phyloP scores from a whole-genome alignment of 2,888 invertebrate genomes.

The Zygaena filipendulae region DNA sequence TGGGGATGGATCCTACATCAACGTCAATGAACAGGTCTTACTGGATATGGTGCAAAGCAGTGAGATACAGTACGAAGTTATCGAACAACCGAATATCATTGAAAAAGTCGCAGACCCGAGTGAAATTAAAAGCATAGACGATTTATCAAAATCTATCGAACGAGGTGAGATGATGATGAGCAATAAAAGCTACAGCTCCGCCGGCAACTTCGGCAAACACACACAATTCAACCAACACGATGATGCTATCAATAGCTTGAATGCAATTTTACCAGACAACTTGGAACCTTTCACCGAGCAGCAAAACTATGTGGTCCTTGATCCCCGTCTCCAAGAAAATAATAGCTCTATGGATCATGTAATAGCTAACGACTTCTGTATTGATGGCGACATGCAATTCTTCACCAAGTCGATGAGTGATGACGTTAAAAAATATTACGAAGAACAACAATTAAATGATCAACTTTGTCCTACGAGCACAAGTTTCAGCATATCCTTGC shows the following conservation, averaged over 20 bases:
- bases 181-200: slow-evolving; percentile 32
- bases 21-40: slow-evolving; percentile 72
- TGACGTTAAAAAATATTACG: slow-evolving; percentile 58
- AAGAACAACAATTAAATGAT: slow-evolving; percentile 48
- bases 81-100: slow-evolving; percentile 62
- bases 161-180: slow-evolving; percentile 51
- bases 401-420: slow-evolving; percentile 61
- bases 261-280: slow-evolving; percentile 50
- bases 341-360: slow-evolving; percentile 37
- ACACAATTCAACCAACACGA: slow-evolving; percentile 34
- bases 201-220: slow-evolving; percentile 35
- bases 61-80: slow-evolving; percentile 62
- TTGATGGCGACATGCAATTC: slow-evolving; percentile 59
- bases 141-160: slow-evolving; percentile 57
- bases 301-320: slow-evolving; percentile 51
- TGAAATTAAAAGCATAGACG: slow-evolving; percentile 62
- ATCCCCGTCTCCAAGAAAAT: slow-evolving; percentile 37
- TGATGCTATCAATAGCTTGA: slow-evolving; percentile 49
- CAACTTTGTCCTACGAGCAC: slow-evolving; percentile 49
- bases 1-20: slow-evolving; percentile 72
- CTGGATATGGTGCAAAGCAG: slow-evolving; percentile 64
- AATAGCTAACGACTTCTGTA: slow-evolving; percentile 47
- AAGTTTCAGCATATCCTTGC: slow-evolving; percentile 49
- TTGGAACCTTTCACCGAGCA: slow-evolving; percentile 51
- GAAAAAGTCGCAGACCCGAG: slow-evolving; percentile 58